These are phyloP conservation scores for Prinia subflava DNA, from an alignment of 2,113 vertebrate species.

Conservation along the genomic window DNA sequence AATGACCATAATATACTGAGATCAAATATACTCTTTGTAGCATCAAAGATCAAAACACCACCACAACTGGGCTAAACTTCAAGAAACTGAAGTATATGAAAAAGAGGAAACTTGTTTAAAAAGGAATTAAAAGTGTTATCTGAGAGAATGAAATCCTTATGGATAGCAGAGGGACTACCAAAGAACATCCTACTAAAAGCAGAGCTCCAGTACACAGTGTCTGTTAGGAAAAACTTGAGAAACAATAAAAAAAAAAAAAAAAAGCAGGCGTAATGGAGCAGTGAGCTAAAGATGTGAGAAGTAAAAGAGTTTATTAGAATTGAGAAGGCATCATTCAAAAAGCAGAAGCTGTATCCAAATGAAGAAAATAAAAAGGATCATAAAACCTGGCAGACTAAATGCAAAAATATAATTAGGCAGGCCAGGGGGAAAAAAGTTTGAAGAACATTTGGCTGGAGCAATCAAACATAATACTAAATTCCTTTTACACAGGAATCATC, in stretches of 20 bases:
- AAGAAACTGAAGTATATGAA: not conserved
- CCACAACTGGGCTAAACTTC: not conserved
- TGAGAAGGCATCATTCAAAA: conserved; percentile 48
- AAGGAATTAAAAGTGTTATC: not conserved
- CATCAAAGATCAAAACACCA: not conserved
- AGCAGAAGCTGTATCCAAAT: conserved; percentile 58
- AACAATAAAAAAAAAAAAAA: conserved; percentile 9
- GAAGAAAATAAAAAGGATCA: conserved; percentile 65
- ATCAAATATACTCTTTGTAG: not conserved
- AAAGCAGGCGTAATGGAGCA: not conserved
- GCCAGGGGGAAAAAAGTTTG: not conserved
- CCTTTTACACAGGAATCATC: not conserved
- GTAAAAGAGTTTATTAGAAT: conserved; percentile 35
- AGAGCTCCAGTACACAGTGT: not conserved
- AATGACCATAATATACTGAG: not conserved
- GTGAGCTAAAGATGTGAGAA: conserved; percentile 19
- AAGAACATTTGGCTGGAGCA: conserved; percentile 19
- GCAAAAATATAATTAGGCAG: conserved; percentile 45
- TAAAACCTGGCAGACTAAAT: conserved; percentile 44
- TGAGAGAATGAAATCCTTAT: not conserved
- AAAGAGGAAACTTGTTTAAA: not conserved
- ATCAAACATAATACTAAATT: conserved; percentile 10
- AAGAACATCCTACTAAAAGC: not conserved
- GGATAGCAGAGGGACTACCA: not conserved
- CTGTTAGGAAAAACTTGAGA: not conserved